Evolutionary conservation across 1,140 invertebrate species (phyloP).

Genomic region (Panagrolaimus sp.): DNA sequence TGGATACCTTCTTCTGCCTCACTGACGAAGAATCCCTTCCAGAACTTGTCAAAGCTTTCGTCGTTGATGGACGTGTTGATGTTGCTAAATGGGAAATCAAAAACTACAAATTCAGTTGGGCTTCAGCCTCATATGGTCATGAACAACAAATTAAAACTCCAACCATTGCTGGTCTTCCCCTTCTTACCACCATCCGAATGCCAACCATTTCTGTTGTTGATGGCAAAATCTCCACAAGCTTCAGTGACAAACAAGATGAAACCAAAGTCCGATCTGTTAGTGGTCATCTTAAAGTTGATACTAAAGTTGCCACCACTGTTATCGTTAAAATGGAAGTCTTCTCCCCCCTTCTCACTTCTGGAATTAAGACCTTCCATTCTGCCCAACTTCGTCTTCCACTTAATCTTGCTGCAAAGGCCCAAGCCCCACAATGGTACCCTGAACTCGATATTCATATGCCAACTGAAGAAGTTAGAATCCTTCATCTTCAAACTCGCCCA

Average conservation of each 20-base stretch:
- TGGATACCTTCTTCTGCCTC: conserved; percentile 20
- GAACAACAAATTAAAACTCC: conserved; percentile 37
- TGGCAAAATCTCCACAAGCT: conserved; percentile 27
- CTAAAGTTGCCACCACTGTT: conserved; percentile 28
- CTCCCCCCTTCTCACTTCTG: conserved; percentile 32
- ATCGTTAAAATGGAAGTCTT: conserved; percentile 27
- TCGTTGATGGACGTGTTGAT: conserved; percentile 32
- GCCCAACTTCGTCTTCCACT: conserved; percentile 30
- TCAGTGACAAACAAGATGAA: conserved; percentile 22
- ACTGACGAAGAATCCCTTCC: conserved; percentile 21
- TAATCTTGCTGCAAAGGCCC: conserved; percentile 17
- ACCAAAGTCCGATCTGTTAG: conserved; percentile 6
- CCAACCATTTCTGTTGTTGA: conserved; percentile 19
- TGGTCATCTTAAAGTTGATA: conserved; percentile 20
- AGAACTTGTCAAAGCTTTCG: conserved; percentile 20
- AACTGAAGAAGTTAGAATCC: conserved; percentile 18
- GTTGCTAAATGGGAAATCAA: conserved; percentile 22
- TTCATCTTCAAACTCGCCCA: conserved; percentile 32
- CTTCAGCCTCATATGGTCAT: conserved; percentile 22
- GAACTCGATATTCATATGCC: conserved; percentile 13
- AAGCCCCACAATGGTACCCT: conserved; percentile 9
- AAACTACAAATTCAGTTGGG: conserved; percentile 11
- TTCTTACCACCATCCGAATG: conserved; percentile 15
- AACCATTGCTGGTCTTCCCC: conserved; percentile 42
- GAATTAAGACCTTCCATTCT: conserved; percentile 32